phyloP scores from a whole-genome alignment of 2,797 vertebrate genomes.

The Spea hammondii region DNA sequence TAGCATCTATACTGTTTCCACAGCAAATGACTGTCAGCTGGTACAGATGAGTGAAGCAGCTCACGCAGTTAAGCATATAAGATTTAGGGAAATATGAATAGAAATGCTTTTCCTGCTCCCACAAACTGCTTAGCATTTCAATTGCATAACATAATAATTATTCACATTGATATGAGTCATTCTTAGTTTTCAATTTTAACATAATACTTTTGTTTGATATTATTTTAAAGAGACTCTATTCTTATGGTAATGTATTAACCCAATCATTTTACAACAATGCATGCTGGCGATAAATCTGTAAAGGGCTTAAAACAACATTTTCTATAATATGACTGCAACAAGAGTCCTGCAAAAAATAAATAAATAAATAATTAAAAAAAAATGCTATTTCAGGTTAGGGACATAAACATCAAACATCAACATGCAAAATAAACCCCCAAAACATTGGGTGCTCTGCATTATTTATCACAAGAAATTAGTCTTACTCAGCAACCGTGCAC shows the following conservation, averaged over 20 bases:
- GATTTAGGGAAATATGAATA: constrained; percentile 29
- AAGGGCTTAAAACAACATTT: background rate
- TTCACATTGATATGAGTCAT: constrained; percentile 44
- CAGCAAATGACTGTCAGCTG: background rate
- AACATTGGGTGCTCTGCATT: background rate
- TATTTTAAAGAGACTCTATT: constrained; percentile 31
- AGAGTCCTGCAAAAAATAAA: background rate
- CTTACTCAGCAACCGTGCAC: background rate
- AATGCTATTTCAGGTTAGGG: background rate
- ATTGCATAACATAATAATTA: constrained; percentile 36
- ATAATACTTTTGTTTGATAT: constrained; percentile 35
- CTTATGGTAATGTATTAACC: constrained; percentile 35
- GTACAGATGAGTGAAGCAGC: constrained; percentile 1
- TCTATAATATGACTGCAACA: background rate
- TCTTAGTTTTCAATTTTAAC: constrained; percentile 39
- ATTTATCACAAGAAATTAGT: background rate
- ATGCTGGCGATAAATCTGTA: background rate
- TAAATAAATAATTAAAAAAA: background rate
- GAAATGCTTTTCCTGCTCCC: constrained; percentile 32
- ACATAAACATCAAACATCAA: background rate
- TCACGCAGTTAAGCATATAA: constrained; percentile 13
- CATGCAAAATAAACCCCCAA: no score
- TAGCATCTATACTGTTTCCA: background rate
- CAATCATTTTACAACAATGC: constrained; percentile 2
- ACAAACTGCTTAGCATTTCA: constrained; percentile 51